Conservation (phyloP, 2,797 vertebrate genomes). For the Myoxocephalus aenaeus region DNA sequence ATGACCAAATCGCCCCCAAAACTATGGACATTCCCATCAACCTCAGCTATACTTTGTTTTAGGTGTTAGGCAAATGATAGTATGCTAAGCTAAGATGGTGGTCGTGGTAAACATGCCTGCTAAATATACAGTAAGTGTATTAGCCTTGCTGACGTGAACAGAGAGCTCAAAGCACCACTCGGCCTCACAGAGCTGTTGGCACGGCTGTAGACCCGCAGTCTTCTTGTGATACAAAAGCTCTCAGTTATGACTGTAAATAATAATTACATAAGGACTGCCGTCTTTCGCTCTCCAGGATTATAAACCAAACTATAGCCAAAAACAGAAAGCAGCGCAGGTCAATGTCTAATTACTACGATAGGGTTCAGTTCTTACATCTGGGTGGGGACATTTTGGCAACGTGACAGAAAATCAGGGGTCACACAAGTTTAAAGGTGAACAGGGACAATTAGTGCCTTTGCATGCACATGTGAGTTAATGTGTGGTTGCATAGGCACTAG, state of each 20-base stretch:
- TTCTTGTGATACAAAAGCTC: not conserved
- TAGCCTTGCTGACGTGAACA: not conserved
- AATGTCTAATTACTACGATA: not conserved
- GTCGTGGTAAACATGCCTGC: too few species aligned
- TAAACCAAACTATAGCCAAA: not conserved
- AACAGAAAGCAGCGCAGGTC: not conserved
- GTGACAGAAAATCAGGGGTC: conserved; percentile 9
- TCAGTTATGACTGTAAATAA: not conserved
- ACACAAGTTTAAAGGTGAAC: conserved; percentile 13
- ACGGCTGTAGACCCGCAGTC: not conserved
- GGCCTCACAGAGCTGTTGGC: not conserved
- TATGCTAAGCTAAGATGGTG: not conserved
- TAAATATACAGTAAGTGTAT: not conserved
- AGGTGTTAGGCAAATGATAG: too few species aligned
- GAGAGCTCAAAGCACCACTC: not conserved
- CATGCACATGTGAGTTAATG: not conserved
- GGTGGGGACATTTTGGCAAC: conserved; percentile 14
- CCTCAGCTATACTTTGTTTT: too few species aligned
- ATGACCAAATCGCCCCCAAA: not conserved
- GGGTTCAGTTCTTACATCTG: not conserved
- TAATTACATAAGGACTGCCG: not conserved
- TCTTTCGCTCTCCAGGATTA: not conserved
- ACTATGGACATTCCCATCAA: not conserved
- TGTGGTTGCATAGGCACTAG: not conserved
- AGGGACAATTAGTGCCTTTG: not conserved